phyloP scores from a whole-genome alignment of 2,113 vertebrate genomes.

The Platysteira castanea region DNA sequence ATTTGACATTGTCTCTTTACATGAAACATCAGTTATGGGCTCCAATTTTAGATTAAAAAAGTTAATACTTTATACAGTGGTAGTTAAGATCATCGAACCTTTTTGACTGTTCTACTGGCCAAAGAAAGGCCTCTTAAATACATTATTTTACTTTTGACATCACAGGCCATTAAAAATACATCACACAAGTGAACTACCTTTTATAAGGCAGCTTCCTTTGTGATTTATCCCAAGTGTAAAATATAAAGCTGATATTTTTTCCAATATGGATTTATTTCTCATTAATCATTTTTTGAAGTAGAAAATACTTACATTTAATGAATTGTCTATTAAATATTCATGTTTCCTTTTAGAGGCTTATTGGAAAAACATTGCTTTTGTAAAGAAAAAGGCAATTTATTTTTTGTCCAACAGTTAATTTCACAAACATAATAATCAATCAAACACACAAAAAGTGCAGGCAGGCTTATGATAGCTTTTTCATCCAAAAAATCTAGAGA shows the following conservation, averaged over 20 bases:
- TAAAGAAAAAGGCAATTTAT: conserved; percentile 2
- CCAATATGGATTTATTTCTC: neutral
- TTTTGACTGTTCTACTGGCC: neutral
- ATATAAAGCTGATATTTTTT: neutral
- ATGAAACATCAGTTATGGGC: neutral
- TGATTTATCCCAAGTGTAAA: neutral
- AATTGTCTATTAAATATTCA: conserved; percentile 16
- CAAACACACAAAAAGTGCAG: neutral
- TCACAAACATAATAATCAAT: neutral
- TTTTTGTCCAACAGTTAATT: conserved; percentile 1
- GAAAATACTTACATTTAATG: conserved; percentile 1
- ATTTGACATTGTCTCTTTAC: neutral
- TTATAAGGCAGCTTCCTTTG: neutral
- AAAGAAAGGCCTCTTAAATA: neutral
- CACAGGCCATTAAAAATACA: neutral
- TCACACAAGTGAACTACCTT: neutral
- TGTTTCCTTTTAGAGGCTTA: neutral
- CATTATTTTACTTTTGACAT: neutral
- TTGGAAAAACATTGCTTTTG: neutral
- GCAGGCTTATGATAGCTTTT: neutral
- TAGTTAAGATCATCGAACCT: neutral
- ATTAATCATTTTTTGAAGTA: neutral
- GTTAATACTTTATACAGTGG: neutral
- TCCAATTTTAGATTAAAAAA: neutral
- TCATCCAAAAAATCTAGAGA: neutral